Evolutionary conservation across 2,797 vertebrate species (phyloP).

Genomic region (Cirrhinus mrigala): DNA sequence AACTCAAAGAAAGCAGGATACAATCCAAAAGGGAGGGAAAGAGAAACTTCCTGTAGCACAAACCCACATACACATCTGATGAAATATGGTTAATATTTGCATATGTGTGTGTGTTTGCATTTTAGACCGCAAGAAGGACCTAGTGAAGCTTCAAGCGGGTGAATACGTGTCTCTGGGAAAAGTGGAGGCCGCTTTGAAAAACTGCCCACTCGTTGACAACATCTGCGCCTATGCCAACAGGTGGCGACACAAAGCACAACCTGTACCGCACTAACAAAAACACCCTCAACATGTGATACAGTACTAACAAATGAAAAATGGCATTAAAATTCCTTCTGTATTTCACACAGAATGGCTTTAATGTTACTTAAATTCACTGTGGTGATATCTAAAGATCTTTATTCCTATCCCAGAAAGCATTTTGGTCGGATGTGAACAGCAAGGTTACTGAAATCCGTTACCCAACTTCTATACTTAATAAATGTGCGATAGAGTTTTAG

Average conservation of each 20-base stretch:
- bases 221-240: conserved; percentile 97
- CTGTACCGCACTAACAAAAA: not conserved
- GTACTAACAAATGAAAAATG: not conserved
- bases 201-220: conserved; percentile 91
- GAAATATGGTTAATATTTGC: not conserved
- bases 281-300: not conserved
- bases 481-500: not conserved
- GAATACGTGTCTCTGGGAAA: conserved; percentile 97
- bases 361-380: not conserved
- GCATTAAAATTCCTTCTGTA: not conserved
- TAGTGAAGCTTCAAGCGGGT: conserved; percentile 96
- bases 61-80: not conserved
- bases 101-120: conserved; percentile 38
- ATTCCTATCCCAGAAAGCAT: not conserved
- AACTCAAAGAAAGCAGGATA: conserved; percentile 3
- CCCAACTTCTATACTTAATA: not conserved
- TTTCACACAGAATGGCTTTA: not conserved
- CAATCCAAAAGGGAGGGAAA: conserved; percentile 13
- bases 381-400: not conserved
- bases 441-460: not conserved
- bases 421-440: not conserved
- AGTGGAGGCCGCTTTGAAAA: conserved; percentile 94
- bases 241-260: conserved; percentile 71
- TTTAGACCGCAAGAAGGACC: conserved; percentile 96
- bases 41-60: conserved; percentile 23